Evolutionary conservation across 2,797 vertebrate species (phyloP), one percentile per base, ranked within the genome.

Genomic region (Jordanella pulchra): DNA sequence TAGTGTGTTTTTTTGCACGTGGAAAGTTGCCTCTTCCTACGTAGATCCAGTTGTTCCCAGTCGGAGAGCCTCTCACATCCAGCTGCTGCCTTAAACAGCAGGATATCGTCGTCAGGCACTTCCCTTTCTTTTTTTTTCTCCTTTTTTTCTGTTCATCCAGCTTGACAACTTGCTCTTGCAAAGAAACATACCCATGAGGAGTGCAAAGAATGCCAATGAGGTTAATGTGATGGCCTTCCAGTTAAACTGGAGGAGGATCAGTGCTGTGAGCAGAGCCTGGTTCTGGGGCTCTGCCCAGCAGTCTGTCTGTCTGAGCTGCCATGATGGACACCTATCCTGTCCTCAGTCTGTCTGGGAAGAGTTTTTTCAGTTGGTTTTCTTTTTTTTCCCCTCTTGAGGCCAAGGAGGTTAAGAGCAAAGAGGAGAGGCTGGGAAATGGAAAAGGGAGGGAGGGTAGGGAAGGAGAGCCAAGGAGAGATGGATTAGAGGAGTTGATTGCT

Each of bases 171-270:
- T 77, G 84, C 85, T 89, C 84, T 90, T 85, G 87, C 85, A 91
- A 91, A 89, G 76, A 92, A 91, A 92, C 91, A 90, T 91, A 93
- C 90, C 91, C 92, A 93, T 94, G 93, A 94, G 94, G 92, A 95
- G 94, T 95, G 94, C 94, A 95, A 95, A 95, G 91, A 95, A 95
- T 95, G 94, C 93, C 92, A 94, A 39, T 93, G 94, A 95, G 93
- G 93, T 93, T 92, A 93, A 94, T 94, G 93, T 93, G 90, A 92
- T 92, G 91, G 89, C 90, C 94, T 91, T 93, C 92, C 90, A 88
- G 88, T 89, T 86, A 85, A 91, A 91, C 89, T 92, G 88, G 89
- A 90, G 91, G 90, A 91, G 91, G 89, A 89, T 89, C 87, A 92
- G 91, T 90, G 90, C 92, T 90, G 87, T 87, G 92, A 88, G 83